phyloP scores from a whole-genome alignment of 2,797 vertebrate species.

The Acanthurus tractus region DNA sequence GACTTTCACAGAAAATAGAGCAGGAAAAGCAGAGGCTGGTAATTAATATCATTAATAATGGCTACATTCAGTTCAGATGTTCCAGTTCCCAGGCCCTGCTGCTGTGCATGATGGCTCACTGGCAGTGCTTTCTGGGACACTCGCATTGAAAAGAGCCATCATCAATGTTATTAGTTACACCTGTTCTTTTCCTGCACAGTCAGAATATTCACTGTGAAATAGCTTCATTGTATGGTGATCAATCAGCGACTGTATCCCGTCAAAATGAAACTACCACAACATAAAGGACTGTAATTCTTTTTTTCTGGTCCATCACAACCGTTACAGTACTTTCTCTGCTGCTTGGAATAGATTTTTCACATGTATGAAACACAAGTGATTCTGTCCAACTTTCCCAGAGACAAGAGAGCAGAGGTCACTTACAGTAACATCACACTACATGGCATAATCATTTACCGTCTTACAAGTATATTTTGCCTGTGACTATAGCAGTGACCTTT shows the following conservation, averaged over 20 bases:
- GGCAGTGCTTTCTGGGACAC: conserved; percentile 21
- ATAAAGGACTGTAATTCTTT: not conserved
- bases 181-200: conserved; percentile 21
- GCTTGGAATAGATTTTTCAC: not conserved
- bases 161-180: conserved; percentile 19
- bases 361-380: not conserved
- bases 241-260: conserved; percentile 11
- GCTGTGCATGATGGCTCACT: conserved; percentile 6
- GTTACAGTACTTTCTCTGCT: not conserved
- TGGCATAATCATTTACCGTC: conserved; percentile 26
- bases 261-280: not conserved
- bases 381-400: not conserved
- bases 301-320: conserved; percentile 10
- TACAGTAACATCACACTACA: conserved; percentile 10
- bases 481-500: conserved; percentile 37
- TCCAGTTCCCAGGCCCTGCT: conserved; percentile 8
- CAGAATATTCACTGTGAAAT: conserved; percentile 12
- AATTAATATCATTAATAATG: conserved; percentile 36
- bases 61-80: conserved; percentile 32
- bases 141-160: conserved; percentile 17
- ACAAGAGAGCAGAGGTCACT: conserved; percentile 32
- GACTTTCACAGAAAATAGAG: conserved; percentile 20
- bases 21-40: conserved; percentile 5
- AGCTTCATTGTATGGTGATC: conserved; percentile 3
- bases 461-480: conserved; percentile 33